These are phyloP conservation scores for Ectropis grisescens DNA, from an alignment of 1,140 invertebrate genomes.

Conservation along the genomic window DNA sequence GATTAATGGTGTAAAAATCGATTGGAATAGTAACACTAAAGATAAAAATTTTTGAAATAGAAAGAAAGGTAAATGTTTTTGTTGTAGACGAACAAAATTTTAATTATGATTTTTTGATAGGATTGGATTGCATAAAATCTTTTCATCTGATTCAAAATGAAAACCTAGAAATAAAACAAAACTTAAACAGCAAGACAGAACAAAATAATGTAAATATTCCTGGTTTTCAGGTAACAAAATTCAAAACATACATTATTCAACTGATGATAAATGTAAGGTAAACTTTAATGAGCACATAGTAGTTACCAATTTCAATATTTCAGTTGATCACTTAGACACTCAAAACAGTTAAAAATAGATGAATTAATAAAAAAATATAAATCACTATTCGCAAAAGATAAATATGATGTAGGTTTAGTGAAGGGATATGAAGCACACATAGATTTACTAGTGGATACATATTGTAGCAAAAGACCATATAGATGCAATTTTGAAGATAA, in stretches of 20 bases:
- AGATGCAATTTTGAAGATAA: constrained; percentile 36
- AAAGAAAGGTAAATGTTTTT: too few relatives aligned
- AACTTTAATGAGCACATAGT: constrained; percentile 39
- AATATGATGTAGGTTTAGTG: constrained; percentile 23
- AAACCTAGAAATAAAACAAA: background rate
- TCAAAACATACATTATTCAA: background rate
- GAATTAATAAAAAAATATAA: constrained; percentile 24
- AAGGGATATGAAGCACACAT: constrained; percentile 35
- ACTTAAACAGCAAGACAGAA: constrained; percentile 7
- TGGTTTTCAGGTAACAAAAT: background rate
- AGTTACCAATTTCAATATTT: constrained; percentile 21
- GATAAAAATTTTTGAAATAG: too few relatives aligned
- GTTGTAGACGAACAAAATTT: too few relatives aligned
- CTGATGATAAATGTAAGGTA: constrained; percentile 4
- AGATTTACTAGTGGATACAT: constrained; percentile 30
- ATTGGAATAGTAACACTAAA: too few relatives aligned
- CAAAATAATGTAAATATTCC: background rate
- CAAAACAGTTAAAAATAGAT: constrained; percentile 24
- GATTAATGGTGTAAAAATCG: too few relatives aligned
- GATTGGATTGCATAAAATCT: background rate
- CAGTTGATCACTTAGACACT: constrained; percentile 21
- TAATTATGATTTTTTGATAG: too few relatives aligned
- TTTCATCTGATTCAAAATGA: background rate
- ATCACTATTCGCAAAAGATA: constrained; percentile 39
- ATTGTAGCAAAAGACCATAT: constrained; percentile 36